Percentiles rank a stretch among this genome's conserved stretches.
Conservation (phyloP, 2,888 invertebrate genomes). For the Bellardia pandia region DNA sequence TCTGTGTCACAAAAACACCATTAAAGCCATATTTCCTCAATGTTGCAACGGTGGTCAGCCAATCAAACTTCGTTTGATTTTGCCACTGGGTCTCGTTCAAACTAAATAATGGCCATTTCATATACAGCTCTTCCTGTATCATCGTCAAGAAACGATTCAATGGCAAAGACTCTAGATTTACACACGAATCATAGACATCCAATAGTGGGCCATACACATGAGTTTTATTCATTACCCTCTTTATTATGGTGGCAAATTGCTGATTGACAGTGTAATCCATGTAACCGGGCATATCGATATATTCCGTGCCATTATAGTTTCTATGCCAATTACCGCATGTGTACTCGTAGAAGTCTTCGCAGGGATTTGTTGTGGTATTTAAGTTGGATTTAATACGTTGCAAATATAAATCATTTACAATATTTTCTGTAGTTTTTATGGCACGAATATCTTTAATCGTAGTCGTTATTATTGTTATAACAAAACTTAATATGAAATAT, state of each 20-base stretch:
- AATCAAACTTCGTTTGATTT: conserved; percentile 77
- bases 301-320: conserved; percentile 75
- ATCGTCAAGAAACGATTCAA: conserved; percentile 76
- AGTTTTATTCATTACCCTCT: conserved; percentile 16
- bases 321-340: conserved; percentile 79
- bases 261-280: conserved; percentile 78
- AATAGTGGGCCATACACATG: conserved; percentile 74
- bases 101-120: conserved; percentile 79
- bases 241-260: conserved; percentile 75
- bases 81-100: conserved; percentile 75
- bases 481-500: conserved; percentile 41
- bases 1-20: conserved; percentile 76
- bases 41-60: conserved; percentile 76
- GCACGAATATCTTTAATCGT: conserved; percentile 13
- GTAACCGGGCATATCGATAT: conserved; percentile 79
- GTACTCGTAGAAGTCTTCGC: conserved; percentile 79
- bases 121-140: conserved; percentile 75
- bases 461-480: conserved; percentile 8
- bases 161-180: conserved; percentile 73
- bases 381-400: conserved; percentile 76
- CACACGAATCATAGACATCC: conserved; percentile 76
- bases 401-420: conserved; percentile 73
- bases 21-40: conserved; percentile 78
- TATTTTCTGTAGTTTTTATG: not conserved
- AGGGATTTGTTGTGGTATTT: conserved; percentile 76